Percentiles rank a stretch among this genome's conserved stretches.
phyloP scores from a whole-genome alignment of 1,140 invertebrate species.

The Pseudomyrmex dendroicus region DNA sequence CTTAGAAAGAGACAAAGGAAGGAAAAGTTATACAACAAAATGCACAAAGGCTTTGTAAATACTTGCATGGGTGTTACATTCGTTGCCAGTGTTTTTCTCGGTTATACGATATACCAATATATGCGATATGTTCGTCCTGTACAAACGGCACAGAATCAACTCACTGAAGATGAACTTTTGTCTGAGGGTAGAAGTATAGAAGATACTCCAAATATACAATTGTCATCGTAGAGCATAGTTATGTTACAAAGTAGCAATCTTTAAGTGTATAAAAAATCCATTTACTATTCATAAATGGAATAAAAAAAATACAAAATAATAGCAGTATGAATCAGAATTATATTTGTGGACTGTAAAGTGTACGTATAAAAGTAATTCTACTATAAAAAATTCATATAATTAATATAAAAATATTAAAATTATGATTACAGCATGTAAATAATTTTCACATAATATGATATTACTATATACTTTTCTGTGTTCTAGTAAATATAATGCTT shows the following conservation, averaged over 20 bases:
- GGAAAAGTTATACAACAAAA: constrained; percentile 67
- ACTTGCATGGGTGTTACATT: constrained; percentile 69
- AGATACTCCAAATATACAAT: constrained; percentile 14
- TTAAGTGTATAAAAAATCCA: neutral
- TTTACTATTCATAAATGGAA: neutral
- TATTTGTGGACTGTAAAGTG: neutral
- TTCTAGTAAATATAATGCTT: neutral
- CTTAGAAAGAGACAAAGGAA: constrained; percentile 28
- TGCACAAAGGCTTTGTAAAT: constrained; percentile 72
- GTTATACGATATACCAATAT: constrained; percentile 66
- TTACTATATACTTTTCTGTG: neutral
- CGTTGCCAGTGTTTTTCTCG: neutral
- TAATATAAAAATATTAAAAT: neutral
- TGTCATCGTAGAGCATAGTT: constrained; percentile 8
- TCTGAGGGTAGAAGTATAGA: constrained; percentile 72
- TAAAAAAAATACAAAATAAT: neutral
- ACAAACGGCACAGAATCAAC: constrained; percentile 22
- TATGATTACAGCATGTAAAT: neutral
- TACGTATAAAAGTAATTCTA: neutral
- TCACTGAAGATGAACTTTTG: constrained; percentile 70
- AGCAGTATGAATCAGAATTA: neutral
- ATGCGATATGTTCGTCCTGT: constrained; percentile 70
- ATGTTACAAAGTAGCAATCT: neutral
- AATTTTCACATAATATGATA: neutral
- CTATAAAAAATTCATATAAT: neutral